Evolutionary conservation across 2,113 vertebrate genomes (phyloP), one percentile per base, ranked within the genome.

Genomic region (Cephalopholis sonnerati): DNA sequence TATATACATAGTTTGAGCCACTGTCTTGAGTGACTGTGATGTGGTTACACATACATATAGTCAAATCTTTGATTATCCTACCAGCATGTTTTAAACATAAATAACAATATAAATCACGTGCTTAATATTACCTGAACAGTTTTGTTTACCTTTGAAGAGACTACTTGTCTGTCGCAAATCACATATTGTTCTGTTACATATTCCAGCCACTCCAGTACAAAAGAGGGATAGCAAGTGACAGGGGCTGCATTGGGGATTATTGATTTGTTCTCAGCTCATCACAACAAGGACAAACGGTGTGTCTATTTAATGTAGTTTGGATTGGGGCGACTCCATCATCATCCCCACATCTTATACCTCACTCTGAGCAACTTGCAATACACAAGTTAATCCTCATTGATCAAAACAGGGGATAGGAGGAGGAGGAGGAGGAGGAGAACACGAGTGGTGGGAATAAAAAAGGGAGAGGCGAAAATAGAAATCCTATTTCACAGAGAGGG

Each of bases 301-400:
- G 58, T 84, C 68, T 67, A 18, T 73, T 44, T 68, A 69, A 81
- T 74, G 74, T 55, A 61, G 54, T 66, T 53, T 75, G 61, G 73
- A 77, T 68, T 48, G 44, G 29, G 32, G 72, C 58, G 54, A 71
- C 53, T 64, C 55, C 10, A 15, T 50, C 77, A 72, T 76, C 66
- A 22, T 63, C 59, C 70, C 51, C 20, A 25, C n/a, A 50, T 75
- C 18, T 32, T 72, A 76, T 58, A 66, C 53, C 36, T 36, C 17
- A 29, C 83, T 89, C 81, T 64, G 69, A 84, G 82, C 63, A 59
- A 81, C 77, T 69, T 57, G 81, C 72, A 51, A 84, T 44, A 81
- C 82, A 81, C 77, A 84, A 83, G 80, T 63, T 88, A 90, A 93
- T 91, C 87, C 81, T 59, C 75, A 91, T 79, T 87, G 87, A 92